These are phyloP conservation scores for Peromyscus californicus DNA, from an alignment of 2,113 vertebrate genomes.

Conservation along the genomic window DNA sequence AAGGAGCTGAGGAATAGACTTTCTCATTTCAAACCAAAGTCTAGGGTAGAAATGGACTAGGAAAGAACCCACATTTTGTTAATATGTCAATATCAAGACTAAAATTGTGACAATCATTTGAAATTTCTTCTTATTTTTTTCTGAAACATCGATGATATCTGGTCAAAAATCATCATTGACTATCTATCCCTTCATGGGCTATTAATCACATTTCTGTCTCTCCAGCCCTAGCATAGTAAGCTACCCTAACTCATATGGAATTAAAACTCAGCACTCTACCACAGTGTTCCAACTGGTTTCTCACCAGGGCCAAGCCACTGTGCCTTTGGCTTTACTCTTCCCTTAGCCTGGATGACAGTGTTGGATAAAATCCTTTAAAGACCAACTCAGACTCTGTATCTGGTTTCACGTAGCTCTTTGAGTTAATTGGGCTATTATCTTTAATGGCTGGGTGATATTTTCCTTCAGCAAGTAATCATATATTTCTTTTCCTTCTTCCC, in stretches of 20 bases:
- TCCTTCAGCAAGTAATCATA: neutral
- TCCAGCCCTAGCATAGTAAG: neutral
- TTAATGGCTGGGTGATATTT: conserved; percentile 28
- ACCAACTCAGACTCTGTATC: neutral
- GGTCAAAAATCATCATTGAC: neutral
- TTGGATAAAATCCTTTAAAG: neutral
- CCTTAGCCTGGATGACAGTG: neutral
- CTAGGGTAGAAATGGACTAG: neutral
- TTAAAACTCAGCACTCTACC: neutral
- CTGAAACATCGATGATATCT: conserved; percentile 13
- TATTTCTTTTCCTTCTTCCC: neutral
- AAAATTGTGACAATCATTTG: neutral
- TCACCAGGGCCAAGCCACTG: neutral
- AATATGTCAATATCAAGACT: neutral
- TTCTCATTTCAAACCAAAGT: neutral
- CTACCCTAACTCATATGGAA: neutral
- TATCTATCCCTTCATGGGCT: neutral
- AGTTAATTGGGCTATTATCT: neutral
- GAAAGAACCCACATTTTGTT: neutral
- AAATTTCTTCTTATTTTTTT: neutral
- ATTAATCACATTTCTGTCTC: neutral
- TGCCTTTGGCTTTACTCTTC: conserved; percentile 2
- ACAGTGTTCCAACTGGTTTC: neutral
- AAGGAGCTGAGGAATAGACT: neutral
- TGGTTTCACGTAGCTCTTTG: neutral